phyloP scores from a whole-genome alignment of 2,113 vertebrate genomes.

The Nycticryphes semicollaris region DNA sequence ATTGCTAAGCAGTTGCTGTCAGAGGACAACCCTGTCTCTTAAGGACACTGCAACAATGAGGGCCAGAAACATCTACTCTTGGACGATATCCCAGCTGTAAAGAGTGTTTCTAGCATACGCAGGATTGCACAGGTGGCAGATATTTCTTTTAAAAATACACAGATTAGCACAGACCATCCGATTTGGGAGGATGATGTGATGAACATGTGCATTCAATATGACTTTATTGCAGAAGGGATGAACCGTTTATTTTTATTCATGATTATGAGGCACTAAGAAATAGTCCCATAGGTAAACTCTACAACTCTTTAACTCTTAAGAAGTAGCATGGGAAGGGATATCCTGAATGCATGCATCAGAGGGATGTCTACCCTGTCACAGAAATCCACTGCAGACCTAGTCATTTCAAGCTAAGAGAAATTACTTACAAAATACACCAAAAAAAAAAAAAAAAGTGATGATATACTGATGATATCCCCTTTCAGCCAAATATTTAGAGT shows the following conservation, averaged over 20 bases:
- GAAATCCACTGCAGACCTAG: neutral
- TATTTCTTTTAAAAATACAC: neutral
- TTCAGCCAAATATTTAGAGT: neutral
- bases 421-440: neutral
- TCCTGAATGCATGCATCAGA: neutral
- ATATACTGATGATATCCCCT: neutral
- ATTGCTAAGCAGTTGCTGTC: neutral
- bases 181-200: neutral
- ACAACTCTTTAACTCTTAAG: neutral
- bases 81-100: neutral
- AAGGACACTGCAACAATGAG: neutral
- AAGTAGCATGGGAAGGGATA: neutral
- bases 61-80: neutral
- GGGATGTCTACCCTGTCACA: neutral
- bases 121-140: neutral
- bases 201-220: neutral
- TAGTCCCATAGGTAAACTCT: neutral
- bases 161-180: neutral
- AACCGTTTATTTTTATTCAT: neutral
- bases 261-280: neutral
- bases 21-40: neutral
- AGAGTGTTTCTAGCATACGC: neutral
- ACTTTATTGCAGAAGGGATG: neutral
- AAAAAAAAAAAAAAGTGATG: neutral
- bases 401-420: neutral